Evolutionary conservation across 2,888 invertebrate genomes (phyloP), one percentile per base, ranked within the genome.

Genomic region (Furcula furcula): DNA sequence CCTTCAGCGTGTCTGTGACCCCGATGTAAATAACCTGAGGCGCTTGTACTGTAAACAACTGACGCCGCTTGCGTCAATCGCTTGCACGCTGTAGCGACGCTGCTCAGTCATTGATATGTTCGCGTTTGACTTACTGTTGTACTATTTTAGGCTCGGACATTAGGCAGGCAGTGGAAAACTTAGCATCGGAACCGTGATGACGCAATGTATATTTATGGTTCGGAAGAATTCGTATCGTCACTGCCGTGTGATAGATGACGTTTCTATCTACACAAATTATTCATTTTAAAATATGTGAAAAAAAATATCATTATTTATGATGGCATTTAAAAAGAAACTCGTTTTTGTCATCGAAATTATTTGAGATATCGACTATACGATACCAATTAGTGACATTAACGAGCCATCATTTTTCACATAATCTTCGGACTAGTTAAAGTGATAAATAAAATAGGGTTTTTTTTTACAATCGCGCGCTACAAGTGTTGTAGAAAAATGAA

Each of bases 21-120:
- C 85, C 87, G 81, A 85, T 86, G 88, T 85, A 83, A 87, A 87
- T 86, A 87, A 85, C 87, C 86, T 81, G 76, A 75, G 81, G 77
- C 77, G 76, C 61, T 73, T 76, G 72, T 78, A 75, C 76, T 77
- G 83, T 86, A 87, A 86, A 87, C 87, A 86, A 78, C 77, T 72
- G 77, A 76, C 72, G 79, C 63, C 53, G 72, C 76, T 81, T 81
- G 82, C 86, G 86, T 85, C 86, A 83, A 83, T 79, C 76, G 76
- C 63, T 62, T 66, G 69, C 65, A 65, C 65, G 67, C 64, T 53
- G 51, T 51, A 46, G 57, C 63, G 26, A 36, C 64, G 61, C 57
- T 58, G 25, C 25, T 11, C 55, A 54, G 50, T 63, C 71, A 76
- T 75, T 73, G 71, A 74, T 74, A 61, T 63, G 55, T 60, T 64